Conservation (phyloP, 2,113 vertebrate genomes). For the Psephotus haematonotus region DNA sequence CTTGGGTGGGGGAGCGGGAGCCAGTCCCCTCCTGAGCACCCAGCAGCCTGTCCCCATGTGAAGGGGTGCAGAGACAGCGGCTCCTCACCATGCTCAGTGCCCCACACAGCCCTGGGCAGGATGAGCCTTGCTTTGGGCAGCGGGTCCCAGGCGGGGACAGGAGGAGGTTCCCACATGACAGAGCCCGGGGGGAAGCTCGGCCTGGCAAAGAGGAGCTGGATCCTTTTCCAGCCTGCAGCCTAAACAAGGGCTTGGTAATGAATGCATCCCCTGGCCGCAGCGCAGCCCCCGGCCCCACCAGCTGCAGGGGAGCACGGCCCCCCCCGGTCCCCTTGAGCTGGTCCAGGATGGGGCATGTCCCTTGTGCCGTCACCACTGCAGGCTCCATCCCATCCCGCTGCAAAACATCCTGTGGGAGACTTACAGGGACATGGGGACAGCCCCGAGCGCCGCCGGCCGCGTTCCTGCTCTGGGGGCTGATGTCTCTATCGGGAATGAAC, state of each 20-base stretch:
- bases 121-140: background rate
- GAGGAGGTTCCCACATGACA: background rate
- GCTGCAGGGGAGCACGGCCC: background rate
- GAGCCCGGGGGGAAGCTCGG: background rate
- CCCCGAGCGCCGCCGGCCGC: fast-evolving
- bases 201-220: background rate
- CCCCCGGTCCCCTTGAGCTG: background rate
- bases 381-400: background rate
- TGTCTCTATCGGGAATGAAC: background rate
- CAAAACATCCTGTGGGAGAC: background rate
- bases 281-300: background rate
- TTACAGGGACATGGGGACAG: background rate
- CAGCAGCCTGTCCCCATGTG: background rate
- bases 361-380: background rate
- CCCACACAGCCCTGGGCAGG: background rate
- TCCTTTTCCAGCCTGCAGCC: conserved; percentile 19
- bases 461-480: background rate
- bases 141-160: fast-evolving
- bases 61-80: background rate
- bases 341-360: background rate
- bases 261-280: background rate
- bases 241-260: conserved; percentile 14
- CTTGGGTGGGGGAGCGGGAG: fast-evolving
- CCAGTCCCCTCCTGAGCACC: background rate
- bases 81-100: fast-evolving